Percentiles rank a stretch among this genome's conserved stretches.
These are phyloP conservation scores for Musca vetustissima DNA, from an alignment of 1,140 invertebrate species.

Conservation along the genomic window DNA sequence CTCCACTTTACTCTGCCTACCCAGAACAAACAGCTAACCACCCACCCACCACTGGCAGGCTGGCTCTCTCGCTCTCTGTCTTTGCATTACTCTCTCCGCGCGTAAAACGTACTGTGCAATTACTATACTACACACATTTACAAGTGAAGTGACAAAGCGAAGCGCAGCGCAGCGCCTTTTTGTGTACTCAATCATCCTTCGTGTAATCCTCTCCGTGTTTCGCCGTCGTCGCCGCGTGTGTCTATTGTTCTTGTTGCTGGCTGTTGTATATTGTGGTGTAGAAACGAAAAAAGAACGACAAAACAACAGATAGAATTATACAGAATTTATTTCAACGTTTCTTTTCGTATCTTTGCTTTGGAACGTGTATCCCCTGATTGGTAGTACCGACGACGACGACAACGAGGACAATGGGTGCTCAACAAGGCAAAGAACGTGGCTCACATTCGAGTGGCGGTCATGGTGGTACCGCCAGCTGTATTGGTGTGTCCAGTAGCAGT, in stretches of 20 bases:
- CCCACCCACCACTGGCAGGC: too few species aligned
- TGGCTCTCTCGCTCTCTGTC: too few species aligned
- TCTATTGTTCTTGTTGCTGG: background rate
- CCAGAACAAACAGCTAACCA: too few species aligned
- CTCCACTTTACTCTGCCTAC: too few species aligned
- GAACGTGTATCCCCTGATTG: background rate
- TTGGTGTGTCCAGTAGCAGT: constrained; percentile 42
- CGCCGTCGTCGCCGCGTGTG: too few species aligned
- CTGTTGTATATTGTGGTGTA: background rate
- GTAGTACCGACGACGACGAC: background rate
- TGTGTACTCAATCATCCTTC: constrained; percentile 4
- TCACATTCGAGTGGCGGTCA: constrained; percentile 45
- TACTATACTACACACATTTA: too few species aligned
- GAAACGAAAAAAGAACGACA: background rate
- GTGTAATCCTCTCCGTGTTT: constrained; percentile 8
- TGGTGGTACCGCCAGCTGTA: constrained; percentile 45
- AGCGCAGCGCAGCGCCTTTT: too few species aligned
- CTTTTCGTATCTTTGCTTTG: background rate
- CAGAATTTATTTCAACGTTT: background rate
- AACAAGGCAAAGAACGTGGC: constrained; percentile 77
- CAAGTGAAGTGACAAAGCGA: too few species aligned
- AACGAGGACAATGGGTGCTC: constrained; percentile 83
- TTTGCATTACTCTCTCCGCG: too few species aligned
- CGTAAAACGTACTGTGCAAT: too few species aligned
- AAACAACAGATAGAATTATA: background rate